Base-by-base conservation (phyloP, 2,797 vertebrate species). In the Botia kubotai region DNA sequence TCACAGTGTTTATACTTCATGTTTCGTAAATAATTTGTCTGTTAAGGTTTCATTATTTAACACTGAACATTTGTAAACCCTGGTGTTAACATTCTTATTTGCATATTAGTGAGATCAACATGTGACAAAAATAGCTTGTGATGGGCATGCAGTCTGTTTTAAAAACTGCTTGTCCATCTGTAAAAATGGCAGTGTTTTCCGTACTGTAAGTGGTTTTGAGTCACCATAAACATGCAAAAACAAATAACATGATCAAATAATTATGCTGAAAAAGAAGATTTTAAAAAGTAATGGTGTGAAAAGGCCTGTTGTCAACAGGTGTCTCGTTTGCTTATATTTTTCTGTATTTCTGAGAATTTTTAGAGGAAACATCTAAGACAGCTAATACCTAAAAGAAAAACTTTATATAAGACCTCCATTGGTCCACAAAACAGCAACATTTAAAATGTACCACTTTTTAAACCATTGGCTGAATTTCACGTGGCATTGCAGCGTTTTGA, bases 401-500 rank as follows among this genome's bases (percentile, higher is more conserved):
- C 7, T 6, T 6, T 46, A 46, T 46, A 46, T 2, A 6, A 58
- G 55, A 58, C 19, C 57, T 58, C 11, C 19, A 58, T 4, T 58
- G 14, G 17, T 7, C 68, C 26, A 50, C 46, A 70, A 52, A 52
- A 7, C 2, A 5, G 17, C 8, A 70, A 29, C 17, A 2, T 21
- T 43, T 12, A 19, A 11, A 43, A 19, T 33, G 23, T 26, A 26
- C 23, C 23, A 26, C 23, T 33, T 33, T 48, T 46, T 73, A 66
- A 16, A 52, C 10, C 33, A 43, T 60, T 23, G 19, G 39, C 46
- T 66, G 4, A 46, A 65, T 14, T 55, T 57, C 13, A 63, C 53
- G 63, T 48, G 26, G 8, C 50, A 39, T 26, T 26, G 29, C 19
- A 55, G 33, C 48, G 68, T 29, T 83, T 60, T 69, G 74, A 50